Evolutionary conservation across 2,113 vertebrate species (phyloP).

Genomic region (Nansenia antarctica): DNA sequence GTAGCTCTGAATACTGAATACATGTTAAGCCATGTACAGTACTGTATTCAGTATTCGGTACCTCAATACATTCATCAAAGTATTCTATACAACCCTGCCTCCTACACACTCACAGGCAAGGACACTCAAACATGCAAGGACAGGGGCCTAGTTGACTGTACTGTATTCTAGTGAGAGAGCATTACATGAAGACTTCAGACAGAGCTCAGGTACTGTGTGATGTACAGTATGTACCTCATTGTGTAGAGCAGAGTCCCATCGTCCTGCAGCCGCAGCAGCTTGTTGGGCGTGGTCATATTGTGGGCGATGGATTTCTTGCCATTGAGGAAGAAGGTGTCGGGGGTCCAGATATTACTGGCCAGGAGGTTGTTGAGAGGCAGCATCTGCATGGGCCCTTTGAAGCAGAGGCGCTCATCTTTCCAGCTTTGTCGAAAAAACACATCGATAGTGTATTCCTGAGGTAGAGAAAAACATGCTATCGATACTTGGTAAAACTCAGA

Average conservation of each 20-base stretch:
- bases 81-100: no score
- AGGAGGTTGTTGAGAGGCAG: conserved; percentile 74
- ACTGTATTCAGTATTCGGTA: neutral
- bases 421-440: conserved; percentile 77
- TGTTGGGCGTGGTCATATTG: conserved; percentile 79
- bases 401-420: conserved; percentile 74
- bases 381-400: conserved; percentile 73
- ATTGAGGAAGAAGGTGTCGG: conserved; percentile 75
- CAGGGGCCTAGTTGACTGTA: no score
- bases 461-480: conserved; percentile 1
- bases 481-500: neutral
- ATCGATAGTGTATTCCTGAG: conserved; percentile 74
- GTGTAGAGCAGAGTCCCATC: conserved; percentile 75
- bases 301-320: conserved; percentile 75
- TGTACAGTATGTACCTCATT: conserved; percentile 68
- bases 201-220: no score
- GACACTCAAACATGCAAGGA: no score
- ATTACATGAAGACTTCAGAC: no score
- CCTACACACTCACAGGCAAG: no score
- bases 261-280: conserved; percentile 71
- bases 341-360: conserved; percentile 77
- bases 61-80: no score
- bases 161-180: no score
- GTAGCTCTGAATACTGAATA: no score
- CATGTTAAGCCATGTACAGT: neutral